phyloP scores from a whole-genome alignment of 2,888 invertebrate genomes.

The Amphipoea oculea region DNA sequence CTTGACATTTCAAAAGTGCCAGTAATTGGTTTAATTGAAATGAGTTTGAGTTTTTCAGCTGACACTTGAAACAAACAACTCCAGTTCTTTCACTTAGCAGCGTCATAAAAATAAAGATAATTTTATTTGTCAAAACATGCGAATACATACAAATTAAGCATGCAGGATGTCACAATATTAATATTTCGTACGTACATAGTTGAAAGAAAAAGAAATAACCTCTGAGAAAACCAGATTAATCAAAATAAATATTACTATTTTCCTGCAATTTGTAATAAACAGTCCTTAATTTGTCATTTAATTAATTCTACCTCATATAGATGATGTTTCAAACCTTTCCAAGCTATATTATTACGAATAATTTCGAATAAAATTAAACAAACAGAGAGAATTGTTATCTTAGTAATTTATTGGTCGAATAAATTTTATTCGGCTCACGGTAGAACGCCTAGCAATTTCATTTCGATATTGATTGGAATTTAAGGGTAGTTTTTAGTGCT shows the following conservation, averaged over 20 bases:
- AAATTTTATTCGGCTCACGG: constrained; percentile 70
- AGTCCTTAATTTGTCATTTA: constrained; percentile 27
- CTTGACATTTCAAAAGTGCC: too few relatives aligned
- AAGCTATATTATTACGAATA: constrained; percentile 51
- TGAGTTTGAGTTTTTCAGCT: background rate
- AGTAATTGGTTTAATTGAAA: background rate
- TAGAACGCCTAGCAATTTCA: constrained; percentile 60
- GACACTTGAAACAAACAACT: background rate
- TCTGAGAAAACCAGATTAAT: background rate
- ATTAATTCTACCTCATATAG: constrained; percentile 20
- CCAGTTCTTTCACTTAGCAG: background rate
- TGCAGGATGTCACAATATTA: too few relatives aligned
- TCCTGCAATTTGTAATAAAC: background rate
- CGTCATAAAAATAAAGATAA: too few relatives aligned
- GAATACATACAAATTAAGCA: too few relatives aligned
- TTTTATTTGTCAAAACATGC: too few relatives aligned
- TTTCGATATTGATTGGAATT: constrained; percentile 59
- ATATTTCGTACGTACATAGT: background rate
- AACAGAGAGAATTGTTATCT: constrained; percentile 69
- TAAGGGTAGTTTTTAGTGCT: constrained; percentile 39
- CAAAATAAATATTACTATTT: background rate
- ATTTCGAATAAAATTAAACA: constrained; percentile 73
- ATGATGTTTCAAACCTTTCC: constrained; percentile 23
- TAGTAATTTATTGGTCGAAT: constrained; percentile 73
- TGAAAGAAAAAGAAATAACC: background rate